These are phyloP conservation scores for Troides oblongomaculatus DNA, from an alignment of 2,888 invertebrate genomes.

Conservation along the genomic window DNA sequence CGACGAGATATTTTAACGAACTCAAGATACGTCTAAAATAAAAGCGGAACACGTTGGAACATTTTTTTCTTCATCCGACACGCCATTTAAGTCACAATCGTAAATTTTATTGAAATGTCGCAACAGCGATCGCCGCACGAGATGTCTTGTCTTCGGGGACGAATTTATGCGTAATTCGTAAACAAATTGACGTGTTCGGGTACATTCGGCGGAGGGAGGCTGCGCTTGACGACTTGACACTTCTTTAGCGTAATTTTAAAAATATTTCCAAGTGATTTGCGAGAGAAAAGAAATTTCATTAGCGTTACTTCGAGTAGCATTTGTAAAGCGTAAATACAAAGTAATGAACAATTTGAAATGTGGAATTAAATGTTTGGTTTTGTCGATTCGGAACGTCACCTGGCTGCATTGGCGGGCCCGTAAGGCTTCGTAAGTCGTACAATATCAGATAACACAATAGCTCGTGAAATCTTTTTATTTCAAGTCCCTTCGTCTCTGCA, in stretches of 20 bases:
- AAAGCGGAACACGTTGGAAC: slow-evolving; percentile 68
- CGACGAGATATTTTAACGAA: slow-evolving; percentile 76
- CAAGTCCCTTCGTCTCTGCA: slow-evolving; percentile 46
- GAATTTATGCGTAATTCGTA: slow-evolving; percentile 80
- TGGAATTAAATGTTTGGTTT: slow-evolving; percentile 43
- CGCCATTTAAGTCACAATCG: slow-evolving; percentile 79
- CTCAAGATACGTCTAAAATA: slow-evolving; percentile 68
- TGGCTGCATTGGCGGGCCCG: slow-evolving; percentile 60
- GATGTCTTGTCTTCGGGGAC: slow-evolving; percentile 76
- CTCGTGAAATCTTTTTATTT: slow-evolving; percentile 69
- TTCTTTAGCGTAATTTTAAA: slow-evolving; percentile 55
- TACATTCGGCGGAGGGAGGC: slow-evolving; percentile 65
- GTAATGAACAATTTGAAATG: slow-evolving; percentile 28
- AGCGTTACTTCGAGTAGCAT: neutral
- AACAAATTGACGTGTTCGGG: slow-evolving; percentile 76
- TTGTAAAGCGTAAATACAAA: slow-evolving; percentile 26
- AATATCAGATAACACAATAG: slow-evolving; percentile 75
- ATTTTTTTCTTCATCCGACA: slow-evolving; percentile 73
- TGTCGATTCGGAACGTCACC: slow-evolving; percentile 68
- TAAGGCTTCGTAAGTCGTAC: slow-evolving; percentile 77
- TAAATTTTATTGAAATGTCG: slow-evolving; percentile 81
- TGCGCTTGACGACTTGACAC: slow-evolving; percentile 68
- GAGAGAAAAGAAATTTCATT: neutral
- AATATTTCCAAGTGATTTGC: slow-evolving; percentile 40
- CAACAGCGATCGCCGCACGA: slow-evolving; percentile 76